Evolutionary conservation across 92 coral and sea anemone species (phyloP).

Genomic region (Pocillopora grandis): DNA sequence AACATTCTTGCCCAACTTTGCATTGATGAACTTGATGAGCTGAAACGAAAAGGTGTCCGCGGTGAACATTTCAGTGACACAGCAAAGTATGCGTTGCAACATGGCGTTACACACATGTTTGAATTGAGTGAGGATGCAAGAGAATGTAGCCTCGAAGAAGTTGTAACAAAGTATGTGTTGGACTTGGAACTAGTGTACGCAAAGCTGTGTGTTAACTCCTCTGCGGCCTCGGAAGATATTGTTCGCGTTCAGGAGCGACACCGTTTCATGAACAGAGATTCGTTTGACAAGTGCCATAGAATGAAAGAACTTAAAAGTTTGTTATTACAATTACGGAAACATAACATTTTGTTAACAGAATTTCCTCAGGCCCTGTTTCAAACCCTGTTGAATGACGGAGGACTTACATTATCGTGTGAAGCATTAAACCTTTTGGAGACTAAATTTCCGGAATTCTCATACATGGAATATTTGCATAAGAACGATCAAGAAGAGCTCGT

Average conservation of each 20-base stretch:
- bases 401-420: background rate
- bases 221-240: background rate
- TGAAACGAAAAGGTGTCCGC: slow-evolving; percentile 22
- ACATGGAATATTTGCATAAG: slow-evolving; percentile 9
- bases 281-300: background rate
- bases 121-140: background rate
- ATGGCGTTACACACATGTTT: slow-evolving; percentile 20
- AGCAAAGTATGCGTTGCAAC: slow-evolving; percentile 14
- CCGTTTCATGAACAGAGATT: background rate
- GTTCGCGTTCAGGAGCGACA: background rate
- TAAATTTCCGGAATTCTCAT: slow-evolving; percentile 1
- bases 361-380: slow-evolving; percentile 4
- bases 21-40: slow-evolving; percentile 1
- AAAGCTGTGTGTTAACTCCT: background rate
- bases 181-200: slow-evolving; percentile 5
- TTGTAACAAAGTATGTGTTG: background rate
- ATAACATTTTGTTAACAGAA: background rate
- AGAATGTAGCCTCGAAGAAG: background rate
- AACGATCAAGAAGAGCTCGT: background rate
- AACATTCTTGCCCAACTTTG: slow-evolving; percentile 43
- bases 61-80: background rate
- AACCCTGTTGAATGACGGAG: slow-evolving; percentile 20
- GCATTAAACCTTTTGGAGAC: slow-evolving; percentile 5
- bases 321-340: background rate
- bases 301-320: background rate